Percentiles rank a stretch among this genome's conserved stretches.
These are phyloP conservation scores for Campaea margaritaria DNA, from an alignment of 2,888 invertebrate species.

Conservation along the genomic window DNA sequence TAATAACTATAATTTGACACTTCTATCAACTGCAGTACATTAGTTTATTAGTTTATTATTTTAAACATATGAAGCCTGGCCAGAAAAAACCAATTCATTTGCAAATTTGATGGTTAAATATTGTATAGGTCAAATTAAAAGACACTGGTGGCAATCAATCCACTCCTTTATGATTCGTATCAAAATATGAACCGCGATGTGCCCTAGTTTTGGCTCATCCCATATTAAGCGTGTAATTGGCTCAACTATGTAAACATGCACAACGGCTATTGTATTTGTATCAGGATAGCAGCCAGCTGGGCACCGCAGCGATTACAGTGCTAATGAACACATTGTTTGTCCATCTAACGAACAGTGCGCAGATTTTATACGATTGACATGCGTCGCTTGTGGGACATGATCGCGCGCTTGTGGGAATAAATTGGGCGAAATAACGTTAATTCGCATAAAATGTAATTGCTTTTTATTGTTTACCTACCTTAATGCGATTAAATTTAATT, in stretches of 20 bases:
- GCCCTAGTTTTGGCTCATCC: neutral
- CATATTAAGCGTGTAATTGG: neutral
- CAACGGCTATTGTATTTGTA: constrained; percentile 18
- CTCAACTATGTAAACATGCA: constrained; percentile 5
- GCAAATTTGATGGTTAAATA: too few species aligned
- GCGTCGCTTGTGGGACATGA: too few species aligned
- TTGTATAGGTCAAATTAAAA: too few species aligned
- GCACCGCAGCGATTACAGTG: constrained; percentile 74
- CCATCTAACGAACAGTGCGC: constrained; percentile 77
- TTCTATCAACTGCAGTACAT: too few species aligned
- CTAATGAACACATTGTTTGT: constrained; percentile 83
- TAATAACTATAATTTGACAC: too few species aligned
- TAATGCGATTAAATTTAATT: neutral
- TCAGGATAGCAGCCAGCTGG: constrained; percentile 48
- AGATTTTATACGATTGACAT: constrained; percentile 49
- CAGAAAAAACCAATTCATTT: too few species aligned
- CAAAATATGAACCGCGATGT: too few species aligned
- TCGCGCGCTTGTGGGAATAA: constrained; percentile 7
- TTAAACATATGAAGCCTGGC: too few species aligned
- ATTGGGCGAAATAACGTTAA: constrained; percentile 1
- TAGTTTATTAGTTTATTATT: too few species aligned
- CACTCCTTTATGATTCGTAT: too few species aligned
- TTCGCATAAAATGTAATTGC: neutral
- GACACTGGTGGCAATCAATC: too few species aligned
- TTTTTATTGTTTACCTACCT: neutral